These are phyloP conservation scores for Lophius piscatorius DNA, from an alignment of 2,113 vertebrate genomes.

Conservation along the genomic window DNA sequence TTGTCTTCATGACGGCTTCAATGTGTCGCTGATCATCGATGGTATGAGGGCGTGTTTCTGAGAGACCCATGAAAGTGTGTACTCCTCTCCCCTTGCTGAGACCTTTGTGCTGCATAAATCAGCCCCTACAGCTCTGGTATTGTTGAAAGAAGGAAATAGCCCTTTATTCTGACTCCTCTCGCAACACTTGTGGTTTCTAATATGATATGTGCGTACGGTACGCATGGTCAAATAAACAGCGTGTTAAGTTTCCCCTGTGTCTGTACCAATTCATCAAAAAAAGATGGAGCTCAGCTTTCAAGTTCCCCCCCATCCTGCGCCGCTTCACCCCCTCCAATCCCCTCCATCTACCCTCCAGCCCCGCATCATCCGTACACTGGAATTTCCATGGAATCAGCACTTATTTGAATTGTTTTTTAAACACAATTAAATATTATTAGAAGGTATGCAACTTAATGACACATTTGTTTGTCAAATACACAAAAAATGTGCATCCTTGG, in stretches of 20 bases:
- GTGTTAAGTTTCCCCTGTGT: conserved; percentile 69
- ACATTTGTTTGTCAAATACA: conserved; percentile 73
- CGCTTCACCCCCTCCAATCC: neutral
- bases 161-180: conserved; percentile 58
- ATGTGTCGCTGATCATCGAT: neutral
- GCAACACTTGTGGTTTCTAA: conserved; percentile 70
- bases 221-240: conserved; percentile 76
- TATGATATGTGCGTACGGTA: conserved; percentile 64
- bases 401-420: conserved; percentile 69
- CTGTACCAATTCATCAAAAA: conserved; percentile 74
- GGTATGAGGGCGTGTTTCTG: neutral
- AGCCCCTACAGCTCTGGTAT: conserved; percentile 60
- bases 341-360: conserved; percentile 17
- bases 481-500: conserved; percentile 9
- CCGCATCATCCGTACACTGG: conserved; percentile 58
- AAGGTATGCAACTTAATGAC: conserved; percentile 62
- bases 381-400: conserved; percentile 83
- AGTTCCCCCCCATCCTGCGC: neutral
- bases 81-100: conserved; percentile 23
- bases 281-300: conserved; percentile 60
- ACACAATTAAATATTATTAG: conserved; percentile 81
- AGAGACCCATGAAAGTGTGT: conserved; percentile 56
- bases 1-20: neutral
- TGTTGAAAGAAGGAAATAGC: conserved; percentile 60
- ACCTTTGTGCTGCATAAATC: conserved; percentile 61